phyloP scores from a whole-genome alignment of 2,797 vertebrate species.

The Scolopax bukidnonensis region DNA sequence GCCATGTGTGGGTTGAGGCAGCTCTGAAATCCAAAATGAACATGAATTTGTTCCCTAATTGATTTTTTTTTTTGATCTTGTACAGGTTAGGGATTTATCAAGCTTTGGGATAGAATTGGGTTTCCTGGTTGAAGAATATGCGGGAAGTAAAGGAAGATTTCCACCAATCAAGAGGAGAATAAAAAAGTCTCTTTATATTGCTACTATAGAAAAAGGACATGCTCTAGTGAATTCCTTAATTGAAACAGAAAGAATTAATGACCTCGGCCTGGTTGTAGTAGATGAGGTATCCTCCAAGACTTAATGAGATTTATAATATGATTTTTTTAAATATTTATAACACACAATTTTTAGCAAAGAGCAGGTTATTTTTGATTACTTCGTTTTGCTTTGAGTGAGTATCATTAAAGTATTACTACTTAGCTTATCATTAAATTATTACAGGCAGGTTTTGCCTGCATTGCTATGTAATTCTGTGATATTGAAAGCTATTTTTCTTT shows the following conservation, averaged over 20 bases:
- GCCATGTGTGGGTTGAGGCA: background rate
- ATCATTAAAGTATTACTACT: background rate
- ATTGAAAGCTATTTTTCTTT: background rate
- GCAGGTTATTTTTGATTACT: background rate
- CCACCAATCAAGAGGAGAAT: slow-evolving; percentile 89
- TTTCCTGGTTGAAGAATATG: slow-evolving; percentile 97
- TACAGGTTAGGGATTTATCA: slow-evolving; percentile 87
- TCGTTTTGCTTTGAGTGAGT: background rate
- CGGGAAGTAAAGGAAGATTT: slow-evolving; percentile 93
- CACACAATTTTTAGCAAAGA: background rate
- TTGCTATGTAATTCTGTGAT: background rate
- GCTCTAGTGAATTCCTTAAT: slow-evolving; percentile 93
- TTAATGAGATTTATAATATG: background rate
- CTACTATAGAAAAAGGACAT: slow-evolving; percentile 96
- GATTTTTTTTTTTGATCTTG: background rate
- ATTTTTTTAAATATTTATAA: background rate
- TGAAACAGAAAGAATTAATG: slow-evolving; percentile 81
- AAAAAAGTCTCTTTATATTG: slow-evolving; percentile 87
- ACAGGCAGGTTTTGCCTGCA: background rate
- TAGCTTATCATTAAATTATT: background rate
- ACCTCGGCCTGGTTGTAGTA: slow-evolving; percentile 90
- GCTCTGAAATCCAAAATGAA: background rate
- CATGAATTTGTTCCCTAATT: background rate
- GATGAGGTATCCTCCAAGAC: slow-evolving; percentile 87
- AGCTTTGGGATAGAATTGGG: slow-evolving; percentile 91